Base-by-base conservation (phyloP, 2,797 vertebrate species). In the Ataeniobius toweri region DNA sequence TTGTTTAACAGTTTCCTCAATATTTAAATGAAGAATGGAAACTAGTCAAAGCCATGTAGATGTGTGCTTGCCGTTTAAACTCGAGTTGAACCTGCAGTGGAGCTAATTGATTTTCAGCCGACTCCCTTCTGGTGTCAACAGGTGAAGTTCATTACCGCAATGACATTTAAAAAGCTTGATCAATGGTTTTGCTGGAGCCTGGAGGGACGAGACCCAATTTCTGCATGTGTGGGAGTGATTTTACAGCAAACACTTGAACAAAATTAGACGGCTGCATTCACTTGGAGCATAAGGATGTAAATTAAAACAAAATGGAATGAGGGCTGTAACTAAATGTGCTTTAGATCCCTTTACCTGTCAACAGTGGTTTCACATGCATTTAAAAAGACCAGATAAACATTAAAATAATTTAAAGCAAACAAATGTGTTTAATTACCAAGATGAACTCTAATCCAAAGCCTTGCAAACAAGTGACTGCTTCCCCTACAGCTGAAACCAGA, bases 141-240 rank as follows among this genome's bases (percentile, higher is more conserved):
- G 79, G 74, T 83, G 41, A 79, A 82, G 80, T 84, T 80, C 78
- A 84, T 82, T 77, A 85, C 44, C 5, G 46, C 12, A 44, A 50
- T 85, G 84, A 89, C 86, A 87, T 90, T 88, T 85, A 67, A 86
- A 88, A 76, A 10, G 71, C n/a, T 46, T 56, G 71, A 84, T 82
- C 67, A 81, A 81, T 79, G 50, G 36, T 76, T 73, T 74, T 50
- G 69, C 71, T 2, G 56, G 36, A 69, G 79, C 75, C 61, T 9
- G 2, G 39, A 51, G 74, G 68, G 77, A 73, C 2, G 3, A 74
- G 63, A 56, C 61, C 41, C 55, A 36, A 73, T 56, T 86, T 46
- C 41, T 44, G 74, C 51, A 31, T 63, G 71, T 39, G 83, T 76
- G 76, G 61, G 87, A 81, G 84, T n/a, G 71, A 80, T 59, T 84